Evolutionary conservation across 1,140 invertebrate species (phyloP).

Genomic region (Tetranychus cinnabarinus): DNA sequence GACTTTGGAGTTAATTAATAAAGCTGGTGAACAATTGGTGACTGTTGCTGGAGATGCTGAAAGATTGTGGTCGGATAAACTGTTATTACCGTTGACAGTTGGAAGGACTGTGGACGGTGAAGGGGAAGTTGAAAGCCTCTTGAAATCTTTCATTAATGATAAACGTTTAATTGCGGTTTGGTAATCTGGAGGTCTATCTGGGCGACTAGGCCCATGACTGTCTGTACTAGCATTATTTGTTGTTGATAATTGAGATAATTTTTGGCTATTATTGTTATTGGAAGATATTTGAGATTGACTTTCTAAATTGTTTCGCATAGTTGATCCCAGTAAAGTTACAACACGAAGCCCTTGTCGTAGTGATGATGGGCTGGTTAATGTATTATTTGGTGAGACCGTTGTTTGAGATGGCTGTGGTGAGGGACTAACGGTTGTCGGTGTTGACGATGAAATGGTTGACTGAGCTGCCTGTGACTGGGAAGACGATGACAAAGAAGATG

Average conservation of each 20-base stretch:
- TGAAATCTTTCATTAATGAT: neutral
- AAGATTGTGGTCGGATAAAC: too few species aligned
- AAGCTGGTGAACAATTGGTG: too few species aligned
- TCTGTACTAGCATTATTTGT: neutral
- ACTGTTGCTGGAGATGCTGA: too few species aligned
- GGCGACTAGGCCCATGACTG: constrained; percentile 8
- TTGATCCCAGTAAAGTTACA: neutral
- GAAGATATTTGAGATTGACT: neutral
- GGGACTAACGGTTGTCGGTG: too few species aligned
- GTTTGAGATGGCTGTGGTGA: too few species aligned
- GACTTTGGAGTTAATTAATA: too few species aligned
- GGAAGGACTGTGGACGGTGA: neutral
- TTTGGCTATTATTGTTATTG: neutral
- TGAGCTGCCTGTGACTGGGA: too few species aligned
- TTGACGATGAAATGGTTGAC: too few species aligned
- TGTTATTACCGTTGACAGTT: neutral
- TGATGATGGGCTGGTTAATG: neutral
- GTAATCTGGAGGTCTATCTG: constrained; percentile 15
- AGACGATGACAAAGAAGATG: too few species aligned
- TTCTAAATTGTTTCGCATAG: neutral
- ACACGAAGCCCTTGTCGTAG: neutral
- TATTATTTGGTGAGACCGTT: too few species aligned
- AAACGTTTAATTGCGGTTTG: constrained; percentile 16
- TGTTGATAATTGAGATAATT: neutral
- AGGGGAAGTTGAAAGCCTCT: neutral